These are phyloP conservation scores for Tachysurus fulvidraco DNA, from an alignment of 2,113 vertebrate genomes.

Conservation along the genomic window DNA sequence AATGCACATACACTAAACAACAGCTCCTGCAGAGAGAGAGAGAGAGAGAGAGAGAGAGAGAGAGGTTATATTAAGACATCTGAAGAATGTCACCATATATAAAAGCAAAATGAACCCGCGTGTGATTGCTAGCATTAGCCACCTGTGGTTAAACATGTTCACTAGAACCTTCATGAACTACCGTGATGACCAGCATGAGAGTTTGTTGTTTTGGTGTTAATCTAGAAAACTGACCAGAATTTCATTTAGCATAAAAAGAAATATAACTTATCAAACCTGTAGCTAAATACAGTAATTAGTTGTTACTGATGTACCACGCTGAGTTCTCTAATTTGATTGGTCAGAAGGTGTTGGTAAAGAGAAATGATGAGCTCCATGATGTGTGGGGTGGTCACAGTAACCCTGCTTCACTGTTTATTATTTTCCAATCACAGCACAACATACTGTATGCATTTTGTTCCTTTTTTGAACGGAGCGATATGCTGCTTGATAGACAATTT, in stretches of 20 bases:
- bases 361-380: background rate
- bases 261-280: too few relatives aligned
- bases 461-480: background rate
- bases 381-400: background rate
- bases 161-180: background rate
- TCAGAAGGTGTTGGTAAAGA: background rate
- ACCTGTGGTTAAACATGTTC: background rate
- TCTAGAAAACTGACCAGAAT: background rate
- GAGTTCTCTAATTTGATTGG: background rate
- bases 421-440: background rate
- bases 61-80: background rate
- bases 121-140: background rate
- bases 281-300: background rate
- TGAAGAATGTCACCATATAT: background rate
- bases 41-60: conserved; percentile 9
- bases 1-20: conserved; percentile 97
- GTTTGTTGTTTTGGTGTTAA: background rate
- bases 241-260: too few relatives aligned
- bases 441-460: background rate
- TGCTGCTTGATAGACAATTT: too few relatives aligned
- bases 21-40: conserved; percentile 81
- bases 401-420: background rate
- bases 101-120: background rate
- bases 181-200: background rate
- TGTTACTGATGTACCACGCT: background rate